Percentiles rank a stretch among this genome's conserved stretches.
Conservation (phyloP, 2,797 vertebrate species). For the Megaceryle alcyon region DNA sequence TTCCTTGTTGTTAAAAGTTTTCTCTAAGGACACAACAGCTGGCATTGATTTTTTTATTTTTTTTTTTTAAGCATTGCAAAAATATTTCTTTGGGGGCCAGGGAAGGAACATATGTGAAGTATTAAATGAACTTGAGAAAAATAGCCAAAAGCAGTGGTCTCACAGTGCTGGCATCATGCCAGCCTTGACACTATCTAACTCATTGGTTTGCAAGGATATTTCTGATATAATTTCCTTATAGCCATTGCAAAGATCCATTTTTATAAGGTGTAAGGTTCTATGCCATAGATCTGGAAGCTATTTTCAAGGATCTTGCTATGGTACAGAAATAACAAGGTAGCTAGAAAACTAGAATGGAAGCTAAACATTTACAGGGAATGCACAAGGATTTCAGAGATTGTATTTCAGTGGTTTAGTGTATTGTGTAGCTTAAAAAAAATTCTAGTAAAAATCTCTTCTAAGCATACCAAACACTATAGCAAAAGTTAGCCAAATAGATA, state of each 20-base stretch:
- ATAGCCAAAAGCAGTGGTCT: not conserved
- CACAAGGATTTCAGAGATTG: not conserved
- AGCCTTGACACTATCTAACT: not conserved
- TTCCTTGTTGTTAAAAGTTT: not conserved
- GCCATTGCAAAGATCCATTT: conserved; percentile 29
- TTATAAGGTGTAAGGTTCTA: conserved; percentile 42
- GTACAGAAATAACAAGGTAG: conserved; percentile 18
- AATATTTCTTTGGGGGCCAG: not conserved
- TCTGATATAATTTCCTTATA: conserved; percentile 35
- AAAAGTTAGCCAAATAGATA: not conserved
- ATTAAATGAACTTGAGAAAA: conserved; percentile 26
- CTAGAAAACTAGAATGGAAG: not conserved
- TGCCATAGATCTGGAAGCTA: not conserved
- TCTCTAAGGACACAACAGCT: not conserved
- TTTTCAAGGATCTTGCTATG: conserved; percentile 12
- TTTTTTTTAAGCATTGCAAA: not conserved
- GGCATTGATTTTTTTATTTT: not conserved
- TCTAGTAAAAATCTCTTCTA: not conserved
- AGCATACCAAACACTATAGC: not conserved
- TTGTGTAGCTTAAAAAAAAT: not conserved
- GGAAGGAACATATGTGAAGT: conserved; percentile 5
- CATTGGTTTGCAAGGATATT: not conserved
- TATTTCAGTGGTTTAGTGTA: conserved; percentile 7
- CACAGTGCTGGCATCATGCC: not conserved
- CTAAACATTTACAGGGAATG: not conserved